A percentile compares a stretch with the other conserved stretches of the same genome.
Conservation (phyloP, 2,113 vertebrate species). For the Pygoscelis antarcticus region DNA sequence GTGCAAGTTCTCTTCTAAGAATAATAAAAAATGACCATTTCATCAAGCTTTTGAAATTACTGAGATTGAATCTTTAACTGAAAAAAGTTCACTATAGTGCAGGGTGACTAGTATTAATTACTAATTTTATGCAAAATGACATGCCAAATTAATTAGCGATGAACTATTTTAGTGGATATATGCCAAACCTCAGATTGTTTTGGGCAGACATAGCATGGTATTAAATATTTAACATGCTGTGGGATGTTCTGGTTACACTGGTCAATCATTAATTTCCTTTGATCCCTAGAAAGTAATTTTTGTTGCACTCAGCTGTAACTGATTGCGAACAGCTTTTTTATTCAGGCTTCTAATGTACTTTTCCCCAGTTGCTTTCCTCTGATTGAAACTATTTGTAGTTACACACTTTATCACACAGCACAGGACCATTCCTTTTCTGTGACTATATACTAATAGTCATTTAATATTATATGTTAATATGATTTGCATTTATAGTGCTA, state of each 20-base stretch:
- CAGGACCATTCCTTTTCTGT: background rate
- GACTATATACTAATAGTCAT: conserved; percentile 17
- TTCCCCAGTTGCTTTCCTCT: conserved; percentile 61
- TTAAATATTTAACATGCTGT: conserved; percentile 75
- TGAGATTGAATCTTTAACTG: conserved; percentile 19
- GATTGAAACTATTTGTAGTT: conserved; percentile 38
- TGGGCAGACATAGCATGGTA: conserved; percentile 42
- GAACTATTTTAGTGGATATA: conserved; percentile 62
- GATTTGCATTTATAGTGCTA: conserved; percentile 23
- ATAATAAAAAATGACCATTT: conserved; percentile 60
- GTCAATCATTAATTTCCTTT: conserved; percentile 75
- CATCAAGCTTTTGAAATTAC: conserved; percentile 28
- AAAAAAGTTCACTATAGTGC: background rate
- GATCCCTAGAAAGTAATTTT: conserved; percentile 77
- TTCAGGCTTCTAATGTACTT: conserved; percentile 49
- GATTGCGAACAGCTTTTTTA: conserved; percentile 59
- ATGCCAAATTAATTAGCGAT: conserved; percentile 72
- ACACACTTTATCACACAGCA: conserved; percentile 19
- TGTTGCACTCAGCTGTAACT: conserved; percentile 75
- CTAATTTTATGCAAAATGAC: conserved; percentile 73
- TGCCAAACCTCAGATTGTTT: conserved; percentile 68
- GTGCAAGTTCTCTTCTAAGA: conserved; percentile 15
- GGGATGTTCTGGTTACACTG: conserved; percentile 64
- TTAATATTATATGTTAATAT: conserved; percentile 17
- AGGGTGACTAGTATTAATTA: conserved; percentile 66